phyloP scores from a whole-genome alignment of 1,140 invertebrate genomes.

The Hetaerina americana region DNA sequence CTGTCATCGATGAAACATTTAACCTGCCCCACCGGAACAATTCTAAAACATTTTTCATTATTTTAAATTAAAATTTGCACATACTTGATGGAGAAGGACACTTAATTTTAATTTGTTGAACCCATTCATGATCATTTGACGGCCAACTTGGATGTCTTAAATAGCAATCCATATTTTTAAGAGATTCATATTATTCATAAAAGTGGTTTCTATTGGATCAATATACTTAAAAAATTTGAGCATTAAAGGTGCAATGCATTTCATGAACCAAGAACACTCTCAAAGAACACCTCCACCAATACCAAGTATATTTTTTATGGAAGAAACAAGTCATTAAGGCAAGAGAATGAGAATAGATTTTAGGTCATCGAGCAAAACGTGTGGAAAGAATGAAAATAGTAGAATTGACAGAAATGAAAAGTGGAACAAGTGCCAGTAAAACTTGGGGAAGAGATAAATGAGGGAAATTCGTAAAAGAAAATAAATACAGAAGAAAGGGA shows the following conservation, averaged over 20 bases:
- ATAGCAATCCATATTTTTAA: background rate
- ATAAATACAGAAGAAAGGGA: no score
- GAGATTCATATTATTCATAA: background rate
- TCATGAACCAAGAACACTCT: no score
- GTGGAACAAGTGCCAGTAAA: background rate
- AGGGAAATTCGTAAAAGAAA: no score
- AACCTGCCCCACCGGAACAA: background rate
- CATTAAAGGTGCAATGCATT: background rate
- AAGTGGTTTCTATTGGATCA: background rate
- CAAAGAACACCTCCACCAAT: background rate
- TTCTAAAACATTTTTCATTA: background rate
- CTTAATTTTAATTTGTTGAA: background rate
- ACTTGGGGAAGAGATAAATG: background rate
- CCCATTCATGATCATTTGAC: background rate
- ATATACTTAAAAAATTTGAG: background rate
- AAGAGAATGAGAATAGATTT: no score
- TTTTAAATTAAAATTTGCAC: background rate
- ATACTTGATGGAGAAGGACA: background rate
- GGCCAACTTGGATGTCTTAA: background rate
- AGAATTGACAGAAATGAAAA: background rate
- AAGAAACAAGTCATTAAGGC: background rate
- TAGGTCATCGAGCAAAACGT: no score
- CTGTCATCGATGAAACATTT: background rate
- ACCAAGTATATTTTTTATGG: background rate
- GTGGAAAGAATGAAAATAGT: no score